Conservation (phyloP, 2,113 vertebrate species). For the Periophthalmus modestus region DNA sequence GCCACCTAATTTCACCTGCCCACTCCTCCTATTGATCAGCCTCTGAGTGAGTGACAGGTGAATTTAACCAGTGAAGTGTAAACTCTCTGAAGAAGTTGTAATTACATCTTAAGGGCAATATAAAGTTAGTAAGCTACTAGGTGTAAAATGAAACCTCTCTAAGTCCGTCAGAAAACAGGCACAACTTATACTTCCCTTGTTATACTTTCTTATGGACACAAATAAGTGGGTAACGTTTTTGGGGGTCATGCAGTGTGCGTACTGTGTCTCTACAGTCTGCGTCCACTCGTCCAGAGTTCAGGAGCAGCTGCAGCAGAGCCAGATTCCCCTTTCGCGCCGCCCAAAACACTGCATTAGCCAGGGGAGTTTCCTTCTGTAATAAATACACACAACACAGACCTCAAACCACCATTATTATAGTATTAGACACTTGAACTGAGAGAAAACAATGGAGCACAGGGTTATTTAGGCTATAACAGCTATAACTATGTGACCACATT, state of each 20-base stretch:
- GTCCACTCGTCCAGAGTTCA: conserved; percentile 95
- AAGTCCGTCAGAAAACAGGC: too few relatives aligned
- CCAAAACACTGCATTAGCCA: conserved; percentile 97
- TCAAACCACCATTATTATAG: conserved; percentile 45
- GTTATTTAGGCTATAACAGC: not conserved
- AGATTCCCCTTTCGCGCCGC: conserved; percentile 93
- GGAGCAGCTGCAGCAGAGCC: conserved; percentile 90
- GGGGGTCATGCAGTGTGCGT: conserved; percentile 72
- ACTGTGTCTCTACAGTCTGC: conserved; percentile 98
- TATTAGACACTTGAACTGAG: conserved; percentile 21
- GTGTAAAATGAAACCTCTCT: not conserved
- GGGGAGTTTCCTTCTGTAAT: conserved; percentile 94
- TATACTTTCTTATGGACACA: not conserved
- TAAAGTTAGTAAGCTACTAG: not conserved
- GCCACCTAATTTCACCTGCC: too few relatives aligned
- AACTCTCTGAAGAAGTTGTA: not conserved
- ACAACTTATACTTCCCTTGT: not conserved
- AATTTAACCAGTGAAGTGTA: not conserved
- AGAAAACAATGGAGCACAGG: not conserved
- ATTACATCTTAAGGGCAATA: not conserved
- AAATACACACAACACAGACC: conserved; percentile 61
- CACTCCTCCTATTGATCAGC: not conserved
- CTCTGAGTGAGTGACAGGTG: not conserved
- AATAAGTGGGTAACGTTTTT: conserved; percentile 51
- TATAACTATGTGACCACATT: not conserved